These are phyloP conservation scores for Ceratosolen fusciceps DNA, from an alignment of 1,140 invertebrate species.

Conservation along the genomic window DNA sequence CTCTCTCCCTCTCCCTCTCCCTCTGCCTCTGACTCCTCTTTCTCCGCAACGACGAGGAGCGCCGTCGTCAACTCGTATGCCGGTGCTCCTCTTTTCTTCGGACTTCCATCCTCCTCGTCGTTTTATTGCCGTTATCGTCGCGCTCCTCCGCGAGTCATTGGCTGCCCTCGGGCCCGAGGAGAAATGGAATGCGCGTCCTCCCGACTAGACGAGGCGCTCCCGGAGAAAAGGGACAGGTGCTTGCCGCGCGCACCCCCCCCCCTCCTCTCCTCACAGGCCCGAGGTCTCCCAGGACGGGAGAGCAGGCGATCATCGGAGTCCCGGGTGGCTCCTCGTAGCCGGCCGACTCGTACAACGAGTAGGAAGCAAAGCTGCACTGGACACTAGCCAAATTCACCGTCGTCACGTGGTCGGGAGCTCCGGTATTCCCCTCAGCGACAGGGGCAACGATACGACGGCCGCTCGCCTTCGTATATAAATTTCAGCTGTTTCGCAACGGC, in stretches of 20 bases:
- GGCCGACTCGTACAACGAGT: not conserved
- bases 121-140: conserved; percentile 42
- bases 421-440: too few relatives aligned
- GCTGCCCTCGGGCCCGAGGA: conserved; percentile 5
- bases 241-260: not conserved
- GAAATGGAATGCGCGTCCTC: not conserved
- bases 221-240: conserved; percentile 25
- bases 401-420: fast-evolving
- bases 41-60: too few relatives aligned
- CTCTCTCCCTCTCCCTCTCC: not conserved
- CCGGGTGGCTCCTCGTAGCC: too few relatives aligned
- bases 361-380: too few relatives aligned
- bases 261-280: not conserved
- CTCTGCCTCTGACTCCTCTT: not conserved
- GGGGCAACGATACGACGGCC: too few relatives aligned
- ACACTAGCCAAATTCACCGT: too few relatives aligned
- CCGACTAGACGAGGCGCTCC: not conserved
- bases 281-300: not conserved
- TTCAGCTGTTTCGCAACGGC: too few relatives aligned
- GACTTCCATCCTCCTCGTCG: not conserved
- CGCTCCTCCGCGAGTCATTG: conserved; percentile 3
- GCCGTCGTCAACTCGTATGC: not conserved
- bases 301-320: too few relatives aligned
- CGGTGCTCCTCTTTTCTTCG: conserved; percentile 24
- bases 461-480: too few relatives aligned